Percentiles rank a stretch among this genome's conserved stretches.
These are phyloP conservation scores for Meloe dianella DNA, from an alignment of 2,888 invertebrate genomes.

Conservation along the genomic window DNA sequence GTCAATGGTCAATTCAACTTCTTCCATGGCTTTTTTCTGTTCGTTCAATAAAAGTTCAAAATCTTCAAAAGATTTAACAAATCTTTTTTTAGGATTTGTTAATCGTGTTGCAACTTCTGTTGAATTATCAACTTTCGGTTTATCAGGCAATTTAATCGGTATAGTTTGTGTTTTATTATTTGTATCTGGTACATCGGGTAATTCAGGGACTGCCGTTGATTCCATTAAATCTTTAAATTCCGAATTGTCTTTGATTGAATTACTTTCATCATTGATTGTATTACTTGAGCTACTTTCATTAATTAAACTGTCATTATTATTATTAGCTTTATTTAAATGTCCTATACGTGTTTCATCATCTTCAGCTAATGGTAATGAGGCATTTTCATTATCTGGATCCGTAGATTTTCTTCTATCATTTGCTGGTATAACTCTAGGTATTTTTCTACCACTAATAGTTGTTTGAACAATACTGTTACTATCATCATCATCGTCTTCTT, in stretches of 20 bases:
- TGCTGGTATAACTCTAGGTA: conserved; percentile 65
- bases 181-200: conserved; percentile 64
- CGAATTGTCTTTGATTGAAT: conserved; percentile 53
- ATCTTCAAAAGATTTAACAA: conserved; percentile 58
- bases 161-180: conserved; percentile 56
- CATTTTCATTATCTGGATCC: conserved; percentile 54
- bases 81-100: conserved; percentile 57
- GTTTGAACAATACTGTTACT: conserved; percentile 60
- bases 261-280: conserved; percentile 37
- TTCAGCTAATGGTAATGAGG: conserved; percentile 50
- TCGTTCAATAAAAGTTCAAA: conserved; percentile 48
- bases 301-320: conserved; percentile 19
- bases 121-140: conserved; percentile 35
- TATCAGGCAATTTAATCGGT: conserved; percentile 56
- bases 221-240: conserved; percentile 69
- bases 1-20: conserved; percentile 27
- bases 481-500: conserved; percentile 75
- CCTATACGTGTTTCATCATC: conserved; percentile 34
- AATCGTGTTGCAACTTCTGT: conserved; percentile 46
- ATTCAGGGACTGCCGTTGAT: conserved; percentile 65
- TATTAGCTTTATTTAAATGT: conserved; percentile 18
- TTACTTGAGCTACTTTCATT: conserved; percentile 20
- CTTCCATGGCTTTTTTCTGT: conserved; percentile 37
- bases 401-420: conserved; percentile 56
- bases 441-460: conserved; percentile 65